Percentiles rank a stretch among this genome's conserved stretches.
phyloP scores from a whole-genome alignment of 2,888 invertebrate genomes.

The Antheraea assamensis region DNA sequence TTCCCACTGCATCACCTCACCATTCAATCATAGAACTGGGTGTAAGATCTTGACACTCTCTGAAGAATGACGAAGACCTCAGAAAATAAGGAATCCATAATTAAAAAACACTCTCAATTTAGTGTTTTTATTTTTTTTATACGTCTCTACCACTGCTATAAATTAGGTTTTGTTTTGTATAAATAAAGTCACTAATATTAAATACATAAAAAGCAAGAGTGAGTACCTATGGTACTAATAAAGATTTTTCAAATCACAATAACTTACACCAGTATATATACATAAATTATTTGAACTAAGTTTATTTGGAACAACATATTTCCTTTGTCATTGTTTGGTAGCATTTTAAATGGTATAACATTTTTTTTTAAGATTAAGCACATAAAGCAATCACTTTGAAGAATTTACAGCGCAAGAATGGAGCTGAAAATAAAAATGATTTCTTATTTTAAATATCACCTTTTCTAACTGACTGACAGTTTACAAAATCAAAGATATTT shows the following conservation, averaged over 20 bases:
- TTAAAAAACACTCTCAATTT: too few species aligned
- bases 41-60: too few species aligned
- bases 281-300: constrained; percentile 13
- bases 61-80: too few species aligned
- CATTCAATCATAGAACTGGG: too few species aligned
- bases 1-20: too few species aligned
- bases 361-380: not conserved
- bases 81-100: too few species aligned
- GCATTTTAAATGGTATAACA: not conserved
- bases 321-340: not conserved
- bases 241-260: not conserved
- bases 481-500: not conserved
- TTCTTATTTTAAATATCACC: not conserved
- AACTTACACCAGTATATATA: not conserved
- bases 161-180: not conserved
- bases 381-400: not conserved
- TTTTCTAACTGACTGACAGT: not conserved
- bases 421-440: not conserved
- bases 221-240: not conserved
- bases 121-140: not conserved
- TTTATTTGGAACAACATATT: not conserved
- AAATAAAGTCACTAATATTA: not conserved
- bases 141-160: not conserved
- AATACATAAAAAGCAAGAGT: constrained; percentile 4
- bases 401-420: not conserved